These are phyloP conservation scores for Cochlearius cochlearius DNA, from an alignment of 2,113 vertebrate species.

Conservation along the genomic window DNA sequence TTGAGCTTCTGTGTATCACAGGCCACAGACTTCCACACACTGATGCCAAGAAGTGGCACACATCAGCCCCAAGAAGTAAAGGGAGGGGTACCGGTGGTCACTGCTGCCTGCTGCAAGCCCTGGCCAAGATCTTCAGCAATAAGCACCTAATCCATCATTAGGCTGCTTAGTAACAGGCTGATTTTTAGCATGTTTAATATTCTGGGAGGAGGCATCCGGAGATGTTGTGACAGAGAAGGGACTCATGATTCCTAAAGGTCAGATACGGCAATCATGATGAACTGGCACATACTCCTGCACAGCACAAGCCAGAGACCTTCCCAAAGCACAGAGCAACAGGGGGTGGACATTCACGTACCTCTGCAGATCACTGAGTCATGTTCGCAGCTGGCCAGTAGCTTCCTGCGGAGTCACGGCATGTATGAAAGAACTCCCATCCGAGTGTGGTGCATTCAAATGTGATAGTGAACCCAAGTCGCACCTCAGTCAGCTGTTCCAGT, in stretches of 20 bases:
- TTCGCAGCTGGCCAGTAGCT: not conserved
- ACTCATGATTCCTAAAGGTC: not conserved
- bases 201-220: not conserved
- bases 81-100: not conserved
- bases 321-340: not conserved
- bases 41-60: no score
- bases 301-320: not conserved
- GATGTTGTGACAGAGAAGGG: not conserved
- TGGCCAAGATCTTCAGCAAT: not conserved
- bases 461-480: not conserved
- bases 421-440: fast-evolving
- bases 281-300: not conserved
- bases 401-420: not conserved
- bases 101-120: not conserved
- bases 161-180: not conserved
- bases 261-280: not conserved
- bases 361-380: not conserved
- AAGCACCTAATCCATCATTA: not conserved
- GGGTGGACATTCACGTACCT: fast-evolving
- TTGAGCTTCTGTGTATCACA: not conserved
- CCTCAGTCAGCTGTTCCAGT: not conserved
- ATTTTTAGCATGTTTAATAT: not conserved
- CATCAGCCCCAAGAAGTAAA: not conserved
- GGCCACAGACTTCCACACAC: not conserved
- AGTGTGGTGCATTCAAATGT: not conserved